These are phyloP conservation scores for Bursaphelenchus okinawaensis DNA, from an alignment of 2,888 invertebrate genomes.

Conservation along the genomic window DNA sequence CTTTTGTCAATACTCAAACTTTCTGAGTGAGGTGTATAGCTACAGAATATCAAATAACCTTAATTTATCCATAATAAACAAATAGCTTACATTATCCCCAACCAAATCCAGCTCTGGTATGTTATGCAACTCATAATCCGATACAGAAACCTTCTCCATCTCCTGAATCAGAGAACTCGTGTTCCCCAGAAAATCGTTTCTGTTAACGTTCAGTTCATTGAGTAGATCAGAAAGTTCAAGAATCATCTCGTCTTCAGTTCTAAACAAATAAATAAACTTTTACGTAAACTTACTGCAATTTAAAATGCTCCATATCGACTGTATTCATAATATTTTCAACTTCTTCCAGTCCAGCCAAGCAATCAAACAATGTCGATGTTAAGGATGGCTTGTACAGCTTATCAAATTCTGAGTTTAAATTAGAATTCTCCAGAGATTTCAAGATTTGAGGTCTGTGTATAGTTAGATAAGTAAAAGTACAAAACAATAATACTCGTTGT, in stretches of 20 bases:
- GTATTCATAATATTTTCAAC: neutral
- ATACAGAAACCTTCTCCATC: neutral
- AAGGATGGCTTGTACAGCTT: neutral
- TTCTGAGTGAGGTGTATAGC: no score
- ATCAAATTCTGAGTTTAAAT: neutral
- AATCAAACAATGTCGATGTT: neutral
- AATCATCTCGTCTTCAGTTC: neutral
- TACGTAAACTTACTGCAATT: neutral
- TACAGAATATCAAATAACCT: no score
- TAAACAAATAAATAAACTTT: neutral
- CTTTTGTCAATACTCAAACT: neutral
- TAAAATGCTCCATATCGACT: neutral
- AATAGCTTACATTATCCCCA: neutral
- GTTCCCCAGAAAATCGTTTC: neutral
- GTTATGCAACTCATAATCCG: neutral
- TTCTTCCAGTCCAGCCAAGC: neutral
- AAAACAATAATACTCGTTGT: neutral
- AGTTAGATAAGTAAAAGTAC: neutral
- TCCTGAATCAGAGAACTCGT: neutral
- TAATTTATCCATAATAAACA: no score
- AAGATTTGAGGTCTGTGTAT: neutral
- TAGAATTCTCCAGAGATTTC: neutral
- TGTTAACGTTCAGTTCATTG: neutral
- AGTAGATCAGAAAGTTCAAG: neutral
- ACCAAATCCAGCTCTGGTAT: slow-evolving; percentile 7